Conservation (phyloP, 2,888 invertebrate species). For the Lamellibrachia columna region DNA sequence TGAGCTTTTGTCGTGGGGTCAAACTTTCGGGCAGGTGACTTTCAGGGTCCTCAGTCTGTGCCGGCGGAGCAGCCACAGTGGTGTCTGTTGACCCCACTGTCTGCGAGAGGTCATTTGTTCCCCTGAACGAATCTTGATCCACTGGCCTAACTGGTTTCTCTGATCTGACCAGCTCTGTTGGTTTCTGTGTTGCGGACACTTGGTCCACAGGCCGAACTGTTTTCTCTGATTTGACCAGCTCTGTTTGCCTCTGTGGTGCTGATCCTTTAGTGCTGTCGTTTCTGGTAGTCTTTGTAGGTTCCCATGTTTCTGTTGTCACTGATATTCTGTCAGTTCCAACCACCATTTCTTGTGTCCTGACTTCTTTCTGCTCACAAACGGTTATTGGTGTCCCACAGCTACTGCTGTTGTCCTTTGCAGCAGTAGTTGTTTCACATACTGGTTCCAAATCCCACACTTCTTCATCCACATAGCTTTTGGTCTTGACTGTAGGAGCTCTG, state of each 20-base stretch:
- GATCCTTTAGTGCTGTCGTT: not conserved
- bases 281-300: not conserved
- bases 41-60: not conserved
- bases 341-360: not conserved
- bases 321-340: not conserved
- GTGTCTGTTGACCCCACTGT: not conserved
- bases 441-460: constrained; percentile 16
- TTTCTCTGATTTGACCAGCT: not conserved
- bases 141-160: not conserved
- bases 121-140: not conserved
- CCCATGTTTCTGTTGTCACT: not conserved
- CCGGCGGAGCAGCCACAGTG: not conserved
- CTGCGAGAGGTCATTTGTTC: not conserved
- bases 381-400: not conserved
- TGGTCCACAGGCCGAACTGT: no score
- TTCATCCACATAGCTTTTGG: not conserved
- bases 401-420: not conserved
- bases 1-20: not conserved
- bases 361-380: not conserved
- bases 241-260: not conserved
- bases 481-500: not conserved
- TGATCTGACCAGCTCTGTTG: not conserved
- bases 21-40: not conserved
- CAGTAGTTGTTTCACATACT: not conserved
- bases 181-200: not conserved